Base-by-base conservation (phyloP, 2,888 invertebrate genomes). In the Lissonota sp. region DNA sequence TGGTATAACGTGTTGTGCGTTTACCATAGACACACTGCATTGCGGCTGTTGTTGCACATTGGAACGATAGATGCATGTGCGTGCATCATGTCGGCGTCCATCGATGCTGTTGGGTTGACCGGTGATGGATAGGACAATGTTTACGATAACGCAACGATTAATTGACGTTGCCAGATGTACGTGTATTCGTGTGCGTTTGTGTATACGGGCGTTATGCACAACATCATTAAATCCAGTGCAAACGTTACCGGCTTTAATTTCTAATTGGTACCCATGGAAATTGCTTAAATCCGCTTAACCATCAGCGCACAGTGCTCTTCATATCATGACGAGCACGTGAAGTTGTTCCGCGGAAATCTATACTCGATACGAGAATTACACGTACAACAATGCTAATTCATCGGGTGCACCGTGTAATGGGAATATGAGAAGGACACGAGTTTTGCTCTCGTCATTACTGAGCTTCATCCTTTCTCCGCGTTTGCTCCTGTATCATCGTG, bases 111-210 rank as follows among this genome's bases (percentile, higher is more conserved):
- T 72, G 67, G 26, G 72, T 72, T 55, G 71, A 76, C 70, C 76
- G 42, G 66, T 80, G 80, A 80, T 69, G 72, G 76, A 80, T 76
- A 72, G 80, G 55, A 63, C 80, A 69, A 76, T 72, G 72, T 80
- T 80, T 80, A 76, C 76, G 80, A 80, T 80, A 80, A 76, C 76
- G 76, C 80, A 58, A 80, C 80, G 72, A 80, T 80, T 80, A 80
- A 80, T 80, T 76, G 80, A 67, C 80, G 62, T 57, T 71, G 53
- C 53, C 16, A 7, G 8, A 63, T 10, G n/a, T 76, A 60, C 51
- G 69, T 60, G 39, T 51, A 55, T 26, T 40, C 60, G 8, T 55
- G 42, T 69, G 63, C 8, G 46, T 26, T 1, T 39, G 10, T 10
- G 40, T 40, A 12, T 49, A 49, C 10, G 12, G 10, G 12, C 49